Percentiles rank a stretch among this genome's conserved stretches.
Evolutionary conservation across 1,140 invertebrate genomes (phyloP).

Genomic region (Laodelphax striatellus): DNA sequence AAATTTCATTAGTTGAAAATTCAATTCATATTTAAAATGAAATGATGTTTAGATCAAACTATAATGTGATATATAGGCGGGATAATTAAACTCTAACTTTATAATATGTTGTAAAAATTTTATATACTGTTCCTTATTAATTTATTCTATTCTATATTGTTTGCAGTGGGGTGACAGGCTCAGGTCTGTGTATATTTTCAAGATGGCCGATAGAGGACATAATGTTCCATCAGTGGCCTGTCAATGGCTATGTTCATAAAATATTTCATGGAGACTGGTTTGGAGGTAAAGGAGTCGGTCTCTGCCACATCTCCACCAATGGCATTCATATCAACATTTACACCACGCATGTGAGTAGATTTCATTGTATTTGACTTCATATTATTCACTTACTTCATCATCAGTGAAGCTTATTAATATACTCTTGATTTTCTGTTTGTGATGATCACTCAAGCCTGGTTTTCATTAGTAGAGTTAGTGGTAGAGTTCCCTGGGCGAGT

Average conservation of each 20-base stretch:
- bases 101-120: no score
- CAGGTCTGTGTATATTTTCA: constrained; percentile 85
- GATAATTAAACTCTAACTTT: no score
- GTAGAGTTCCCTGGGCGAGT: no score
- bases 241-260: constrained; percentile 97
- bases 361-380: constrained; percentile 3
- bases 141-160: neutral
- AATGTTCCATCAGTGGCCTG: constrained; percentile 80
- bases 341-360: constrained; percentile 72
- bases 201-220: constrained; percentile 76
- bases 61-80: no score
- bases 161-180: constrained; percentile 79
- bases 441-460: no score
- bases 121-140: neutral
- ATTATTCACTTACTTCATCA: no score
- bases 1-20: no score
- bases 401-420: no score
- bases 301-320: constrained; percentile 61
- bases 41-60: no score
- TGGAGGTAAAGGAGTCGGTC: constrained; percentile 89
- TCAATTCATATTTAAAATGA: no score
- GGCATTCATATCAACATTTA: constrained; percentile 72
- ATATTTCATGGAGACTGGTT: constrained; percentile 97
- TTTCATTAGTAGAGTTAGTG: no score
- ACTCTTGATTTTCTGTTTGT: no score